Evolutionary conservation across 2,113 vertebrate genomes (phyloP), one percentile per base, ranked within the genome.

Genomic region (Ptychochromis oligacanthus): DNA sequence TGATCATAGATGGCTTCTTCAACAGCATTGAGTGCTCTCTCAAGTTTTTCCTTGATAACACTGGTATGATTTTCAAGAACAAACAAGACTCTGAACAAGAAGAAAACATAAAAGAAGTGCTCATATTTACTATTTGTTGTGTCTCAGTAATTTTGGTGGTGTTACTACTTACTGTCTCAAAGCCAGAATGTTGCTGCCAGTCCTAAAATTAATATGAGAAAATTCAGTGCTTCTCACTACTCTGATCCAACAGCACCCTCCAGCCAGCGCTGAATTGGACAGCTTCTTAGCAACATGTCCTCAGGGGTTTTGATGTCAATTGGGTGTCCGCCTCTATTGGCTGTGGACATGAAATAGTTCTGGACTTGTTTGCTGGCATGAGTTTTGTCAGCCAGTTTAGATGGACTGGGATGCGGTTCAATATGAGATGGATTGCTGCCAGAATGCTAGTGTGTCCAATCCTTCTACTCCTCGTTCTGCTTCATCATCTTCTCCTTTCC

Each of bases 21-120:
- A 95, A 86, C 83, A 96, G 96, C 61, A 93, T 97, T 0, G 96
- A 99, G 82, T 94, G 96, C 83, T 99, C 98, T 0, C 96, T 99
- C 76, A 96, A 95, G 80, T 97, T 97, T 81, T 96, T 99, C 24
- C 91, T 98, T 87, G 97, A 98, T 72, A 99, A 97, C 88, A 98
- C 96, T 59, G 98, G 98, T 98, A 92, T 17, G 58, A 40, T 2
- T 4, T 20, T 38, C 4, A 24, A 2, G 6, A 28, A n/a, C 6
- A 18, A 74, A 13, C 18, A 6, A 49, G 20, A 10, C 59, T 52
- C 65, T 31, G 52, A 52, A 24, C 12, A 64, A 26, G 75, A 13
- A 14, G 34, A 20, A n/a, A 36, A 40, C 0, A 12, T 18, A 4
- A 34, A 54, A 34, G 12, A 1, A 28, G 38, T 40, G 14, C 22